A percentile compares a stretch with the other conserved stretches of the same genome.
Conservation (phyloP, 2,888 invertebrate genomes). For the Spodoptera littoralis region DNA sequence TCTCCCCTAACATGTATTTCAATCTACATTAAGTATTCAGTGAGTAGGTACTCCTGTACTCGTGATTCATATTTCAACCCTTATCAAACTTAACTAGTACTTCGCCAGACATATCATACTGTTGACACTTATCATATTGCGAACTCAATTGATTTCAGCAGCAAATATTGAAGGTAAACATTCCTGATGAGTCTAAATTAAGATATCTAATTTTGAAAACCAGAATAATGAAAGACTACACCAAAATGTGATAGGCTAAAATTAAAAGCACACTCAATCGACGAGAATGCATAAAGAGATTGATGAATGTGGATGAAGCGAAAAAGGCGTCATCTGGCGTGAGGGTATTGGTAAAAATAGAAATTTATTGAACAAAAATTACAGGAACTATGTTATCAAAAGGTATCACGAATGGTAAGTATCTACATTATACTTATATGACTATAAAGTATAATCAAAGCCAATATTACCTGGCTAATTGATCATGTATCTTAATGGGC, state of each 20-base stretch:
- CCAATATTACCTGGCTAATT: no score
- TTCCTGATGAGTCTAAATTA: slow-evolving; percentile 7
- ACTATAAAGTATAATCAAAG: no score
- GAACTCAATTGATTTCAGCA: slow-evolving; percentile 26
- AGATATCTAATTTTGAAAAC: neutral
- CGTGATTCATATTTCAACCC: slow-evolving; percentile 65
- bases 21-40: slow-evolving; percentile 44
- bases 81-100: slow-evolving; percentile 62
- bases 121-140: slow-evolving; percentile 32
- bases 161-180: slow-evolving; percentile 1
- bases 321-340: no score
- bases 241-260: neutral
- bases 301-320: no score
- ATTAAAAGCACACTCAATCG: neutral
- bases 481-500: no score
- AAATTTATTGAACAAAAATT: no score
- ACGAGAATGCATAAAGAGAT: no score
- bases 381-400: no score
- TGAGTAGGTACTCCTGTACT: slow-evolving; percentile 25
- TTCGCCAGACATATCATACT: slow-evolving; percentile 45
- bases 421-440: no score
- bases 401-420: no score
- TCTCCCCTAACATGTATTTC: slow-evolving; percentile 34
- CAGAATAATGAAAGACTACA: slow-evolving; percentile 1
- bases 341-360: no score